phyloP scores from a whole-genome alignment of 2,113 vertebrate genomes.

The Channa maculata region DNA sequence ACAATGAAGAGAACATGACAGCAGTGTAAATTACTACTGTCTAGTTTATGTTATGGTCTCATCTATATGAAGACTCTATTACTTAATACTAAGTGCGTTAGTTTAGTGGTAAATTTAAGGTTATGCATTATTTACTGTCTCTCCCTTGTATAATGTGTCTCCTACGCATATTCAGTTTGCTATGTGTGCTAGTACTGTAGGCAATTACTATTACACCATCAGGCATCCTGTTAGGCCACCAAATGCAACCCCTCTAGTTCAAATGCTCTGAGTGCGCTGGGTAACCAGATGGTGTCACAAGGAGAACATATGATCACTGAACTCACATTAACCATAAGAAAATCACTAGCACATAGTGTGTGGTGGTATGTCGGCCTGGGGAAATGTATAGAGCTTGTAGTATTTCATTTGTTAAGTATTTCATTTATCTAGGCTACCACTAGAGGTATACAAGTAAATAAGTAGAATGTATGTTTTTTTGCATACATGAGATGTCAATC shows the following conservation, averaged over 20 bases:
- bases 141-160: too few relatives aligned
- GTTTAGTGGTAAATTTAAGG: too few relatives aligned
- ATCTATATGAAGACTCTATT: too few relatives aligned
- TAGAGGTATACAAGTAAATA: too few relatives aligned
- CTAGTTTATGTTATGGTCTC: too few relatives aligned
- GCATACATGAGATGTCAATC: background rate
- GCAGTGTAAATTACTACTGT: too few relatives aligned
- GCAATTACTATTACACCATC: slow-evolving; percentile 51
- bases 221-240: slow-evolving; percentile 42
- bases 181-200: slow-evolving; percentile 36
- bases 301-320: slow-evolving; percentile 48
- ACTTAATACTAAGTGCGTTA: too few relatives aligned
- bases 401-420: background rate
- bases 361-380: background rate
- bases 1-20: too few relatives aligned
- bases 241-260: slow-evolving; percentile 44
- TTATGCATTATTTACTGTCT: too few relatives aligned
- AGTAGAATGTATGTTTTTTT: too few relatives aligned
- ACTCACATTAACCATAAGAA: slow-evolving; percentile 23
- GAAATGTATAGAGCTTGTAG: background rate
- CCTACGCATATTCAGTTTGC: too few relatives aligned
- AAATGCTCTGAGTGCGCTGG: slow-evolving; percentile 17
- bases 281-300: slow-evolving; percentile 62
- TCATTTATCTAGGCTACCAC: too few relatives aligned
- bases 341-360: slow-evolving; percentile 11